Base-by-base conservation (phyloP, 2,113 vertebrate species). In the Phylloscopus trochiloides region DNA sequence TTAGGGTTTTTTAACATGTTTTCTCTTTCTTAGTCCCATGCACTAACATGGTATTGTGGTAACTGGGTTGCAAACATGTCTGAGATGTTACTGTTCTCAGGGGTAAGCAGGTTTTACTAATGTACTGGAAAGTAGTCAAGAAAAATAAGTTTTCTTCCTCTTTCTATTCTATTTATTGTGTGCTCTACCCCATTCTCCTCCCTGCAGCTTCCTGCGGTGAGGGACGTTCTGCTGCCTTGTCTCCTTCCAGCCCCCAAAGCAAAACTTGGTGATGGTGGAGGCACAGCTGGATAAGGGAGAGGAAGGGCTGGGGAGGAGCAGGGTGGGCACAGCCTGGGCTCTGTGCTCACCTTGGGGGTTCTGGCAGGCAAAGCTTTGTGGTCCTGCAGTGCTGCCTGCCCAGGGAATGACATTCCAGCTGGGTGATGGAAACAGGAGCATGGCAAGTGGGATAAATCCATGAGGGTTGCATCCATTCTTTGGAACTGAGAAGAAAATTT, bases 41-140 rank as follows among this genome's bases (percentile, higher is more conserved):
- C 66, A 17, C 32, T 66, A 36, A 7, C 5, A 36, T 7, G 18
- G 13, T 36, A 22, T 58, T 81, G 29, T 29, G 62, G 85, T 36
- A 81, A 72, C 54, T 68, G 84, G n/a, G 31, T 61, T 93, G 65
- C 77, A 68, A 77, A 90, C 54, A 48, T 28, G 5, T 55, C 80
- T 29, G 52, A 91, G 77, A 67, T 36, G n/a, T 47, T 82, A 50
- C 45, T 82, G 68, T 71, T 91, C 81, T 82, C 81, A 61, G 58
- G 61, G 70, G n/a, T 65, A 78, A 94, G 74, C 24, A 88, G 50
- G 31, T 67, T 91, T 90, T 71, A 48, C 61, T 76, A n/a, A 61
- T 48, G 78, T 38, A 36, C 58, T 78, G 68, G 52, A 86, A 79
- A 88, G 48, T 55, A 51, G 62, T 48, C 9, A 25, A 81, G 52